Evolutionary conservation across 1,140 invertebrate genomes (phyloP), one percentile per base, ranked within the genome.

Genomic region (Bilobella aurantiaca): DNA sequence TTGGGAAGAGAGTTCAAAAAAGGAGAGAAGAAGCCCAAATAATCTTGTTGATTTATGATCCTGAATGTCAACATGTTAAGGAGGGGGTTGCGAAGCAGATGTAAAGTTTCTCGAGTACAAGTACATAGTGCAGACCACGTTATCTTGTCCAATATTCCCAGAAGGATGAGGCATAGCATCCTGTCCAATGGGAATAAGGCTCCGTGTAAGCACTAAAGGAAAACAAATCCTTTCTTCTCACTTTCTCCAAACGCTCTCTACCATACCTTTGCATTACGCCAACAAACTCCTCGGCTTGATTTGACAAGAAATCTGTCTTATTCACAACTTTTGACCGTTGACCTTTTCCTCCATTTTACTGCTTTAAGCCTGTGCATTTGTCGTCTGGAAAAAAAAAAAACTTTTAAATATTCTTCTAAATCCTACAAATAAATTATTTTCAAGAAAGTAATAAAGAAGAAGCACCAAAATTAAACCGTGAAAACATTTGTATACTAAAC

Each of bases 81-180:
- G 8, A 53, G 49, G 49, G n/a, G 25, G 49, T 53, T 12, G 25
- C 5, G 49, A 3, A 53, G 49, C 12, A 53, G 49, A 53, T 53
- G 49, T 53, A 53, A 53, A 53, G 12, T 53, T 23, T 23, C 49
- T 23, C 14, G 12, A 53, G 23, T 5, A 53, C 14, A 8, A 23
- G 12, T 23, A 5, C 49, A 8, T 5, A 16, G 49, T 18, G 25
- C 49, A 53, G 12, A 8, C 14, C 8, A 5, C 25, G 8, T 53
- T 53, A 53, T 53, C 49, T 53, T n/a, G n/a, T n/a, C 49, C 49
- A 53, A 18, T 53, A 53, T 53, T 53, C 49, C 23, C 49, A 53
- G 5, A 53, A 53, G 49, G 21, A 53, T 5, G 49, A 53, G 49
- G 21, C 49, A 16, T 12, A 53, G 49, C 12, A 53, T n/a, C n/a